Base-by-base conservation (phyloP, 2,797 vertebrate genomes). In the Natrix natrix region DNA sequence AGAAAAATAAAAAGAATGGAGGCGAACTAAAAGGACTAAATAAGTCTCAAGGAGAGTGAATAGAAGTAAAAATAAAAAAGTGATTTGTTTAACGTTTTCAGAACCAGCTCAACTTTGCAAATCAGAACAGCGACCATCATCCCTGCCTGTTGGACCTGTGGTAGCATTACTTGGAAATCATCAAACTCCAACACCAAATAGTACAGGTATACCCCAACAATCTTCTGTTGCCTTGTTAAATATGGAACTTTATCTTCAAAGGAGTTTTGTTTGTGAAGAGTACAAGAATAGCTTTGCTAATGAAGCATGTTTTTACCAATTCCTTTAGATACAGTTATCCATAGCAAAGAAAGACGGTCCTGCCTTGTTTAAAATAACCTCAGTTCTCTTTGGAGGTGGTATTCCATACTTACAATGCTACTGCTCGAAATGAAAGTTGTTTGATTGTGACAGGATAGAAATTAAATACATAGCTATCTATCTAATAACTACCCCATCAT, bases 111-210 rank as follows among this genome's bases (percentile, higher is more conserved):
- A 99, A 98, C 95, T 98, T 97, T 99, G 99, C 98, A 99, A 99
- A 98, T 98, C 98, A 95, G 99, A 99, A 97, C 99, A 98, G 96
- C 98, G 99, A 95, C 99, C 99, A 48, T 99, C 99, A 52, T 99
- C 99, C 61, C 96, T 99, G 97, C 98, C 99, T 2, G 98, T 99
- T 95, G 99, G 99, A 96, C 98, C 99, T 55, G 98, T 98, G 43
- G 98, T 99, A 97, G 98, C 99, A 48, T 98, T 99, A 10, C 98
- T 99, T 95, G 99, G 99, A 95, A 99, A 98, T 97, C 98, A 98
- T 97, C 99, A 99, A 97, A 99, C 99, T 94, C 99, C 99, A 91
- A 99, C 99, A 96, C 99, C 99, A 97, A 99, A 99, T 97, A 99
- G 99, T 98, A 99, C 99, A 99, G 99, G 99, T 99, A 97, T 43